Base-by-base conservation (phyloP, 2,113 vertebrate genomes). In the Odocoileus virginianus region DNA sequence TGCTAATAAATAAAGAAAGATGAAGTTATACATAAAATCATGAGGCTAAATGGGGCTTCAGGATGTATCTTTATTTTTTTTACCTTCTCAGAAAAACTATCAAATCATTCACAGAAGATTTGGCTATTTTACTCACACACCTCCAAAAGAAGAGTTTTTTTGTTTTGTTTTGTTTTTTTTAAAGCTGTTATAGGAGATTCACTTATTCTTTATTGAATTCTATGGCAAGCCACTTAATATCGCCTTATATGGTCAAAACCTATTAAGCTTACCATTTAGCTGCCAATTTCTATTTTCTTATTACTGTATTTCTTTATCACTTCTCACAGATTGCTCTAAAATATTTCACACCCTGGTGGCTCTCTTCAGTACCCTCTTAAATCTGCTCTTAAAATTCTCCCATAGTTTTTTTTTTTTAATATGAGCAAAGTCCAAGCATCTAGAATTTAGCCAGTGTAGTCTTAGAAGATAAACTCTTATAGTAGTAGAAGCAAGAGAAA, bases 1-100 rank as follows among this genome's bases (percentile, higher is more conserved):
- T 93, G n/a, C 36, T 93, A 87, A 97, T 90, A 94, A 96, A 85
- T 86, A 88, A 96, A 79, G 28, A 95, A 91, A 84, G 40, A 58
- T 71, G 36, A 91, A 87, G 71, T 79, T 88, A 40, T 87, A 93
- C 25, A 76, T 96, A 97, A 78, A 95, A 97, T 58, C 67, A 89
- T 82, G 36, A 91, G 12, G 25, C 54, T 92, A 84, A 95, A 84
- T 58, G 30, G 94, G 27, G 50, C 28, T 76, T 90, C 1, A 55
- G 11, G 40, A 52, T 40, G 16, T 74, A 9, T 78, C 23, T 97
- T 91, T 83, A 19, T 85, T 87, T 54, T 45, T 50, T 52, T 76
- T 21, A 3, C 40, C 30, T 33, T 93, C 30, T 60, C 28, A 21
- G 33, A 60, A 85, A 87, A 89, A 27, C 2, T 45, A 92, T 33